These are phyloP conservation scores for Metridium senile DNA, from an alignment of 92 coral and sea anemone species.

Conservation along the genomic window DNA sequence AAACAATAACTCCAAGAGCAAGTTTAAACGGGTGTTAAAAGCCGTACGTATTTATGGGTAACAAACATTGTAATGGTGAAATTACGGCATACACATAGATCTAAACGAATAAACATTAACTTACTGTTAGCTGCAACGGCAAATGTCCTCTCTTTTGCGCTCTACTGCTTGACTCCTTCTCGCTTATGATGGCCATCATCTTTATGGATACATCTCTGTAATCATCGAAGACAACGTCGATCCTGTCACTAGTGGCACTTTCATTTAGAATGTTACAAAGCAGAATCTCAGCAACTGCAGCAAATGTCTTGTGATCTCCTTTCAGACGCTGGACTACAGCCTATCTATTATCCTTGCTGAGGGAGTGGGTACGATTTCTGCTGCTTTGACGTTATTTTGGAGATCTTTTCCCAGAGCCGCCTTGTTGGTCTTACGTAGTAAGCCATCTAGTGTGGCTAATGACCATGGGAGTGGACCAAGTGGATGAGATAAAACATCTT, in stretches of 20 bases:
- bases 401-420: not conserved
- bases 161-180: too few relatives aligned
- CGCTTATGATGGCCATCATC: too few relatives aligned
- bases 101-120: too few relatives aligned
- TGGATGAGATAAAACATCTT: constrained; percentile 1
- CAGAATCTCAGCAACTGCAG: not conserved
- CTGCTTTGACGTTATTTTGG: constrained; percentile 17
- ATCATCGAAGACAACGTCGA: not conserved
- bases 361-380: not conserved
- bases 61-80: too few relatives aligned
- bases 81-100: too few relatives aligned
- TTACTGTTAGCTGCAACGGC: too few relatives aligned
- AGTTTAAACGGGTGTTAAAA: too few relatives aligned
- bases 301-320: constrained; percentile 15
- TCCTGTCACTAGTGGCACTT: constrained; percentile 8
- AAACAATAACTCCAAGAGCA: too few relatives aligned
- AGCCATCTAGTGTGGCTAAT: constrained; percentile 3
- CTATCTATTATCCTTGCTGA: constrained; percentile 4
- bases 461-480: constrained; percentile 12
- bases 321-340: constrained; percentile 13
- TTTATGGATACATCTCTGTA: constrained; percentile 16
- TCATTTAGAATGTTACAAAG: not conserved
- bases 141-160: too few relatives aligned
- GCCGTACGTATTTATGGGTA: too few relatives aligned
- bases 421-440: constrained; percentile 18